phyloP scores from a whole-genome alignment of 2,797 vertebrate genomes.

The Chaenodraco wilsoni region DNA sequence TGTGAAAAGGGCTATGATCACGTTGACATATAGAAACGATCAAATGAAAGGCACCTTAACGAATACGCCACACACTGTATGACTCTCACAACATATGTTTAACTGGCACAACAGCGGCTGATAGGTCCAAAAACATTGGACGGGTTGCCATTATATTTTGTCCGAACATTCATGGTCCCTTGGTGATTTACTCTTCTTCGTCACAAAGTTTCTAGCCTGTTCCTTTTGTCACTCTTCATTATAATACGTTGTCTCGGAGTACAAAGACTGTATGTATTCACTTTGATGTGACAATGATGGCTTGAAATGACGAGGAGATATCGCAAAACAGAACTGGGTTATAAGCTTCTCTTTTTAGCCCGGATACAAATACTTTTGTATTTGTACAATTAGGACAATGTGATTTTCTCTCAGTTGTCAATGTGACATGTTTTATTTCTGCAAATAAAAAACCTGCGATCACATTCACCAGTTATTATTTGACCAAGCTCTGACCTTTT shows the following conservation, averaged over 20 bases:
- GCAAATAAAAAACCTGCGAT: conserved; percentile 17
- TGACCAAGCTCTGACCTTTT: conserved; percentile 11
- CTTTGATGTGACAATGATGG: conserved; percentile 60
- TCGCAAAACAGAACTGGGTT: conserved; percentile 37
- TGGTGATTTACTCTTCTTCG: conserved; percentile 16
- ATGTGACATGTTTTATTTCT: conserved; percentile 2
- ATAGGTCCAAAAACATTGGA: neutral
- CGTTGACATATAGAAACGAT: conserved; percentile 40
- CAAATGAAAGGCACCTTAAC: conserved; percentile 29
- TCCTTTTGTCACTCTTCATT: conserved; percentile 18
- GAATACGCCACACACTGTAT: neutral
- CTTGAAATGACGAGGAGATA: conserved; percentile 40
- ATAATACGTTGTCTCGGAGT: conserved; percentile 16
- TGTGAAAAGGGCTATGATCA: conserved; percentile 12
- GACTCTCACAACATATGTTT: conserved; percentile 12
- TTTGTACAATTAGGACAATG: neutral
- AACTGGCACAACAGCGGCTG: conserved; percentile 11
- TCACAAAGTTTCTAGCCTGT: neutral
- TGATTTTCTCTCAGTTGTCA: neutral
- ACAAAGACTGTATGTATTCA: conserved; percentile 48
- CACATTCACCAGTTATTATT: conserved; percentile 9
- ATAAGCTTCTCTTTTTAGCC: conserved; percentile 6
- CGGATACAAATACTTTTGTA: neutral
- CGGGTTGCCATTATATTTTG: neutral
- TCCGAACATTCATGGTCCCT: neutral